Base-by-base conservation (phyloP, 1,140 invertebrate genomes). In the Drosophila kanapiae region DNA sequence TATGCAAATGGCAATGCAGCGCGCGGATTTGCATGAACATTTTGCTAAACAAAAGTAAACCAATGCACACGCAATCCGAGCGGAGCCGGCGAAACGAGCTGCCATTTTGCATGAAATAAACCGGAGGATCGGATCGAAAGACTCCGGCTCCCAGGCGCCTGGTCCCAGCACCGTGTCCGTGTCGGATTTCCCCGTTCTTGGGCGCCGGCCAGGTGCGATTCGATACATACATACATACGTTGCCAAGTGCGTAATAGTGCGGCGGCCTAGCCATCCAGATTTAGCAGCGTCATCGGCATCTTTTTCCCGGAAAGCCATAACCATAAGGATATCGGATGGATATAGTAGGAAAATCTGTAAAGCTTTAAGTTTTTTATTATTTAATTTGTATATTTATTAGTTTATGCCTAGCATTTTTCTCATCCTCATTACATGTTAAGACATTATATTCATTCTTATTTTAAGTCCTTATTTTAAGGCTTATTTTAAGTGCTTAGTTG, bases 41-140 rank as follows among this genome's bases (percentile, higher is more conserved):
- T 78, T 78, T 78, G 74, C 76, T 78, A 78, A 78, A 78, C 62
- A 71, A 78, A 83, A 83, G 70, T 83, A 70, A 79, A 67, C 54
- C 76, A 54, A 58, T 62, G 59, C 49, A 64, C 56, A 63, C 54
- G 75, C 75, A 77, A 77, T 68, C 38, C 74, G 74, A 76, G 71
- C 23, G 51, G 42, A 57, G 38, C 61, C 47, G 40, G 33, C 62
- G 35, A 43, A 38, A 51, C 29, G 56, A 60, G 47, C 56, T 38
- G 56, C 67, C 69, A 72, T 72, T 72, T 72, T 72, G 69, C 69
- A 72, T 72, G 67, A 48, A 60, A 72, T 71, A 51, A 72, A 35
- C 43, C 29, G 43, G 51, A 40, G 51, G 64, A 58, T 48, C 37
- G 43, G 53, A 40, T 58, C 37, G 67, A 29, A 40, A 38, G 69